Base-by-base conservation (phyloP, 2,113 vertebrate species). In the Furnarius figulus region DNA sequence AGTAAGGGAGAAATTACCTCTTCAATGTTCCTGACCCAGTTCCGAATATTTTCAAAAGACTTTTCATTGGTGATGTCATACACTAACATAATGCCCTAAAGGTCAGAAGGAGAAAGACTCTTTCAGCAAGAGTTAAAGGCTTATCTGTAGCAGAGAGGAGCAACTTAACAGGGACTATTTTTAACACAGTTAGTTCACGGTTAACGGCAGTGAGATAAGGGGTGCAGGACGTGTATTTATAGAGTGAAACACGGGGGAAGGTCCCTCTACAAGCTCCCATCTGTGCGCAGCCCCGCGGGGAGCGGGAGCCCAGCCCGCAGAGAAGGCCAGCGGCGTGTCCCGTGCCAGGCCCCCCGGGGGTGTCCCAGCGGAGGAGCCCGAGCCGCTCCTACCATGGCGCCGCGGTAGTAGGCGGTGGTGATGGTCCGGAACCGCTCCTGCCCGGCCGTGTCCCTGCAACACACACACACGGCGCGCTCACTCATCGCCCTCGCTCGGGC, bases 51-150 rank as follows among this genome's bases (percentile, higher is more conserved):
- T 55, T 99, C 99, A 67, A 99, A 99, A 27, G 99, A 99, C 79
- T 99, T 99, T 88, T 99, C 99, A 4, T 99, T 99, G 96, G 99
- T 99, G 97, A 99, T 99, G 97, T 99, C 99, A 5, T 99, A 99
- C 71, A 99, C 99, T 33, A 99, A 97, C 99, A 99, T 99, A 94
- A 99, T 99, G 85, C 99, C 99, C 99, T 99, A 35, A 20, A 66
- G 76, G 47, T 59, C 14, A 78, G 31, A 25, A 59, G 27, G 20
- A 81, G 6, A 58, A 0, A 47, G 19, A 23, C 18, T 83, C 14
- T 35, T 47, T 28, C 55, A 55, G 52, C 10, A 39, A 7, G 12
- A 52, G 18, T 28, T 72, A 84, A 61, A 76, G 12, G 6, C 15
- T 46, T 5, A 3, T 12, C 39, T 11, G 0, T 0, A 27, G 49